Evolutionary conservation across 2,113 vertebrate species (phyloP).

Genomic region (Camelus dromedarius): DNA sequence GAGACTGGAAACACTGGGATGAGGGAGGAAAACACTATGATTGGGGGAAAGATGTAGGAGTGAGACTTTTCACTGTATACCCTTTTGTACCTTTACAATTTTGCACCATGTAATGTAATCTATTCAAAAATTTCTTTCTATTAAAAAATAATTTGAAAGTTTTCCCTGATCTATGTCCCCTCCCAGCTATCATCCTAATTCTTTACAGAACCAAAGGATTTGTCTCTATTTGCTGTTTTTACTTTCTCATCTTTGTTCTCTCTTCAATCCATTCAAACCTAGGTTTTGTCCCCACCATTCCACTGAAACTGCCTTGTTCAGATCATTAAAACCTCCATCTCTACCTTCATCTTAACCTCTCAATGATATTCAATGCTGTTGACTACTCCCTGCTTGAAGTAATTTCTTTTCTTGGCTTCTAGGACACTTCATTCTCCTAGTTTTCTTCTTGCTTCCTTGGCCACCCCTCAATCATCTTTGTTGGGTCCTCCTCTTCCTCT

Average conservation of each 20-base stretch:
- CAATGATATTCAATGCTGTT: background rate
- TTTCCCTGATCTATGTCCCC: background rate
- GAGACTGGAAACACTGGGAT: background rate
- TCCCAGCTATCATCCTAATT: background rate
- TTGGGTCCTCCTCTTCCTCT: background rate
- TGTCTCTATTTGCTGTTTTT: slow-evolving; percentile 5
- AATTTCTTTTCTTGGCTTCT: slow-evolving; percentile 2
- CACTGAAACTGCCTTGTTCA: background rate
- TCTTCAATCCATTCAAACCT: background rate
- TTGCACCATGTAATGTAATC: background rate
- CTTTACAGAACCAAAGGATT: slow-evolving; percentile 2
- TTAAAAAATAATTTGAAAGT: background rate
- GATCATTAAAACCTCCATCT: slow-evolving; percentile 1
- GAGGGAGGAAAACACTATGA: background rate
- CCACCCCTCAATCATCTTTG: background rate
- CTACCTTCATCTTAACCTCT: background rate
- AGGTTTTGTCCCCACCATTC: background rate
- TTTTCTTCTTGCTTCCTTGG: background rate
- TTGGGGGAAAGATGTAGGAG: background rate
- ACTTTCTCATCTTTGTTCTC: background rate
- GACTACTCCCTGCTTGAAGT: background rate
- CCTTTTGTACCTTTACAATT: background rate
- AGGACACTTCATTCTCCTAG: background rate
- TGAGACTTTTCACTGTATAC: background rate
- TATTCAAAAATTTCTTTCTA: background rate